Base-by-base conservation (phyloP, 2,797 vertebrate genomes). In the Emys orbicularis region DNA sequence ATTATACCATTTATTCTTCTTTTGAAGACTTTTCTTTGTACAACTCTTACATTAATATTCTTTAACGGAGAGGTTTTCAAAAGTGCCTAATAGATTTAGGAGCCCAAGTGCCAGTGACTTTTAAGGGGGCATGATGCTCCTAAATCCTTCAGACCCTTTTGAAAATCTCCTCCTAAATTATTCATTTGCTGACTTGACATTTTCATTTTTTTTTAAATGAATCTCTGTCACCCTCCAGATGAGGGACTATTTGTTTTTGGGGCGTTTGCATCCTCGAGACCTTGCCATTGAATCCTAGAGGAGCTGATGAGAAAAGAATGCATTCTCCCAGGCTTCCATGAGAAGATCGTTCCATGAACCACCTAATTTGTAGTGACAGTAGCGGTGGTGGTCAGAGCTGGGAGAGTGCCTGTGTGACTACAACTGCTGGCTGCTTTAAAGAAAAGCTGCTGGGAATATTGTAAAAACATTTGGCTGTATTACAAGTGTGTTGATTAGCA, bases 81-180 rank as follows among this genome's bases (percentile, higher is more conserved):
- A 90, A 95, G 91, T 0, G 15, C 1, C 77, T 4, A 0, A 95
- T 95, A 89, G 95, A 95, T 50, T 81, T 41, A 96, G 93, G 91
- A 96, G 87, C 92, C 95, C 92, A 23, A 61, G 95, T 94, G 96
- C 95, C 91, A 65, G 56, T 57, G 68, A 90, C 74, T 83, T 83
- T 91, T 76, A n/a, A 41, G 37, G n/a, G 74, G 68, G 96, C 4
- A 0, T 16, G 0, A 0, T 72, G 56, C 47, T 95, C 87, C 91
- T 84, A 94, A 87, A 90, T 84, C 89, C 54, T 88, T 81, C 0
- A 1, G 54, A 65, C 2, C 1, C 27, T 31, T 89, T 27, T 72
- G 94, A 87, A 49, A 80, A 90, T 37, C 57, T 96, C 81, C 57
- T 94, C 92, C 41, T 80, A 65, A 96, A 94, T 94, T 12, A 53